These are phyloP conservation scores for Apodemia mormo DNA, from an alignment of 2,888 invertebrate species.

Conservation along the genomic window DNA sequence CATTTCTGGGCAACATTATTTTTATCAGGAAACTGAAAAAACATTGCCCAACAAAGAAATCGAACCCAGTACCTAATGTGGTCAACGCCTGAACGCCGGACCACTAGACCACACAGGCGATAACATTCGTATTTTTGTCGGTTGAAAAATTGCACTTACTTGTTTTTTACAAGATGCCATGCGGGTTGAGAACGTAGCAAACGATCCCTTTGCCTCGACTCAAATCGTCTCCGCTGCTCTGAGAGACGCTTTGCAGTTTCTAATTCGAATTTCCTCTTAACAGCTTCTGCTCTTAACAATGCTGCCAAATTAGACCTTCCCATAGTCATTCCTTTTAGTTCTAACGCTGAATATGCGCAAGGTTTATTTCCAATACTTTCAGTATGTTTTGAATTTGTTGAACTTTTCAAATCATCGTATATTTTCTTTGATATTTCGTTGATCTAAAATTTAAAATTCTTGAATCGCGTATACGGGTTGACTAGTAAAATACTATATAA, in stretches of 20 bases:
- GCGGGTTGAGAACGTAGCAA: constrained; percentile 84
- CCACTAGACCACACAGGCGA: too few relatives aligned
- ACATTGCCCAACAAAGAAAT: too few relatives aligned
- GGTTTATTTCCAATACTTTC: constrained; percentile 52
- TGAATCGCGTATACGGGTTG: too few relatives aligned
- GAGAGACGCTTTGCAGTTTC: constrained; percentile 82
- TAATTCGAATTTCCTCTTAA: constrained; percentile 83
- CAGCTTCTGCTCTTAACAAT: constrained; percentile 83
- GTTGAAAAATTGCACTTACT: constrained; percentile 50
- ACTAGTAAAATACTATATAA: too few relatives aligned
- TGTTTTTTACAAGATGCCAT: constrained; percentile 86
- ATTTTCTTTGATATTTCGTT: constrained; percentile 64
- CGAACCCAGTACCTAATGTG: too few relatives aligned
- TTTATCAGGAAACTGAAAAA: too few relatives aligned
- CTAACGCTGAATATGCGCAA: constrained; percentile 72
- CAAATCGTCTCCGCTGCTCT: constrained; percentile 82
- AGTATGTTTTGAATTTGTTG: constrained; percentile 50
- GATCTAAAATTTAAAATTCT: constrained; percentile 48
- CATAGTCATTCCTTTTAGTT: constrained; percentile 61
- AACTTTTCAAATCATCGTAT: constrained; percentile 62
- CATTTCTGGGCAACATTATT: too few relatives aligned
- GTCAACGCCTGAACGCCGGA: too few relatives aligned
- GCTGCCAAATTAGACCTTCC: constrained; percentile 85
- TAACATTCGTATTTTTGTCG: too few relatives aligned
- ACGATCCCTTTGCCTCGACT: constrained; percentile 82